Percentiles rank a stretch among this genome's conserved stretches.
Evolutionary conservation across 2,888 invertebrate species (phyloP).

Genomic region (Archips crataeganus): DNA sequence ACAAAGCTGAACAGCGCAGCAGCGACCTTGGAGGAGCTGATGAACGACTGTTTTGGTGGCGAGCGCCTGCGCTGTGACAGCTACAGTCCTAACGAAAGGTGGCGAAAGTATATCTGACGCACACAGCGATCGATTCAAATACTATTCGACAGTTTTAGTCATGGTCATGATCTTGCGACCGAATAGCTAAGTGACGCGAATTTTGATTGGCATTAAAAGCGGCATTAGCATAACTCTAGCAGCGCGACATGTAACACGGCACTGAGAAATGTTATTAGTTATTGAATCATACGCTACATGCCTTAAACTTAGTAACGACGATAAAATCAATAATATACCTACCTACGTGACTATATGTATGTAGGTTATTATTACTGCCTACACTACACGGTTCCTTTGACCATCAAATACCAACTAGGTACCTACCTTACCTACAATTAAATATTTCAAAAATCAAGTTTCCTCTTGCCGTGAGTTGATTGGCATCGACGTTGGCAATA

Average conservation of each 20-base stretch:
- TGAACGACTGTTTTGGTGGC: constrained; percentile 51
- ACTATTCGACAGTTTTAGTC: constrained; percentile 53
- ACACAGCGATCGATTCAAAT: constrained; percentile 57
- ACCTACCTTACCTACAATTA: background rate
- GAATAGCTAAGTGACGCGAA: constrained; percentile 28
- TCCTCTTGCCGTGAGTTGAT: background rate
- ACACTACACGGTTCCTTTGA: constrained; percentile 9
- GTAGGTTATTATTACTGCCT: constrained; percentile 2
- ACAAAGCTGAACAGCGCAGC: constrained; percentile 13
- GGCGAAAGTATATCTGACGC: constrained; percentile 79
- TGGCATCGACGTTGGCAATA: too few relatives aligned
- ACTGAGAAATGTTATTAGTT: constrained; percentile 29
- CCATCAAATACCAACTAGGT: constrained; percentile 20
- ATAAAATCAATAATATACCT: constrained; percentile 35
- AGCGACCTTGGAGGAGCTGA: constrained; percentile 65
- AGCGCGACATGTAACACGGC: constrained; percentile 18
- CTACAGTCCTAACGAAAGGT: constrained; percentile 75
- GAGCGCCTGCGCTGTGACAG: constrained; percentile 40
- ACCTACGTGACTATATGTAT: constrained; percentile 12
- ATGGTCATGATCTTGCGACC: constrained; percentile 29
- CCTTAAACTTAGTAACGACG: constrained; percentile 16
- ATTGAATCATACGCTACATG: constrained; percentile 24
- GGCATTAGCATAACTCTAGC: constrained; percentile 4
- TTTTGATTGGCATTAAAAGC: constrained; percentile 32
- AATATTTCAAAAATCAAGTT: background rate